These are phyloP conservation scores for Mormyrops attenuatus DNA, from an alignment of 2,797 vertebrate genomes.

Conservation along the genomic window DNA sequence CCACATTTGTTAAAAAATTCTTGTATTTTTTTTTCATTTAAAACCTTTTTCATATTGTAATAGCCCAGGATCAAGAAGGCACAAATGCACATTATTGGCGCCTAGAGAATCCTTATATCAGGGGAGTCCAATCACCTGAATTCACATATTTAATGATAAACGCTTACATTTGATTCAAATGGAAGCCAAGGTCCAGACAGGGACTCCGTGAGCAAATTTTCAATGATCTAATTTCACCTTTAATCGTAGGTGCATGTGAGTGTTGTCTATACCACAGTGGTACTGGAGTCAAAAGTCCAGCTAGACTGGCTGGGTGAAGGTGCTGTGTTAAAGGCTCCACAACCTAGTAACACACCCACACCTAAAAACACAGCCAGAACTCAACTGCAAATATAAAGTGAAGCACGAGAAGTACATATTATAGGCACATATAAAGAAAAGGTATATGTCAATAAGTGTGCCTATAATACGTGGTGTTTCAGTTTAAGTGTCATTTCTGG, in stretches of 20 bases:
- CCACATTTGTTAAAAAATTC: not conserved
- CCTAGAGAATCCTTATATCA: not conserved
- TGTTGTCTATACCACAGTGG: constrained; percentile 35
- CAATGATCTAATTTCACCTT: not conserved
- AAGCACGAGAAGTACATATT: not conserved
- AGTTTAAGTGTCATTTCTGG: not conserved
- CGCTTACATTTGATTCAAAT: not conserved
- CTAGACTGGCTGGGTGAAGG: constrained; percentile 55
- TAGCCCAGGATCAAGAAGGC: not conserved
- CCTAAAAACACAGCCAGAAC: not conserved
- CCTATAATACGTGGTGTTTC: not conserved
- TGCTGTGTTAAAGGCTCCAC: constrained; percentile 49
- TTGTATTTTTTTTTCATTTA: not conserved
- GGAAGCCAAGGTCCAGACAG: not conserved
- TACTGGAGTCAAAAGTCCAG: constrained; percentile 60
- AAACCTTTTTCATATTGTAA: not conserved
- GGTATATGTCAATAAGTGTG: not conserved
- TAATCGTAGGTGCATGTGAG: not conserved
- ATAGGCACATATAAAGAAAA: not conserved
- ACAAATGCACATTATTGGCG: not conserved
- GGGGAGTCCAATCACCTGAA: not conserved
- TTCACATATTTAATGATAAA: not conserved
- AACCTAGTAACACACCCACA: not conserved
- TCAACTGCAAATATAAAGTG: not conserved
- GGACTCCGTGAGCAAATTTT: not conserved